A percentile compares a stretch with the other conserved stretches of the same genome.
Conservation (phyloP, 2,113 vertebrate species). For the Trogon surrucura region DNA sequence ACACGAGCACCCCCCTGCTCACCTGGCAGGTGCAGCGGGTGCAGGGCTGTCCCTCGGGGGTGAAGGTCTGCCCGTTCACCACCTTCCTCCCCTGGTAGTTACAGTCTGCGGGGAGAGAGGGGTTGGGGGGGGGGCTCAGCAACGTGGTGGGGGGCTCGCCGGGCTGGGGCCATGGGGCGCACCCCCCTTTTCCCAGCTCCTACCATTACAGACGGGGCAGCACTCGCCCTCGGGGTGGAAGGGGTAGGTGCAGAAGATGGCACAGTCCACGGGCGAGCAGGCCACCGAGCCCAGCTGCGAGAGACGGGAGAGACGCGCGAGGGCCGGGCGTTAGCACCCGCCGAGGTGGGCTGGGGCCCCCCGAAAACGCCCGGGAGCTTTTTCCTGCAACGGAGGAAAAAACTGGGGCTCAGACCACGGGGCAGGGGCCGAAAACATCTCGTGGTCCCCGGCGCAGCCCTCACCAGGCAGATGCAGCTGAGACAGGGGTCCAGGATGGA, state of each 20-base stretch:
- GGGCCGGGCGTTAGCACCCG: background rate
- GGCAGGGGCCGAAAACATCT: background rate
- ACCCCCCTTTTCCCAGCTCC: background rate
- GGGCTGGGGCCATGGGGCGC: too few relatives aligned
- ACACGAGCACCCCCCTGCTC: background rate
- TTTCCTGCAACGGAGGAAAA: background rate
- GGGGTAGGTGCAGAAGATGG: conserved; percentile 79
- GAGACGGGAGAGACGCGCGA: conserved; percentile 8
- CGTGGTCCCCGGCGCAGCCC: background rate
- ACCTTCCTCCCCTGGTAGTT: conserved; percentile 83
- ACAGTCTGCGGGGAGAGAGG: conserved; percentile 64
- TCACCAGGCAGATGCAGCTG: conserved; percentile 84
- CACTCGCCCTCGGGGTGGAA: conserved; percentile 84
- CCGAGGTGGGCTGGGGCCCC: too few relatives aligned
- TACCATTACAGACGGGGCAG: conserved; percentile 80
- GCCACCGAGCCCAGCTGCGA: conserved; percentile 81
- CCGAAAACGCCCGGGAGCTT: background rate
- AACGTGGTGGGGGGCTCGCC: too few relatives aligned
- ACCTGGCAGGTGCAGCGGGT: conserved; percentile 79
- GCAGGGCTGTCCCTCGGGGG: conserved; percentile 77
- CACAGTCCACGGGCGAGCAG: conserved; percentile 81
- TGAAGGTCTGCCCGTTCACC: conserved; percentile 76
- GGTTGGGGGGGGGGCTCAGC: too few relatives aligned
- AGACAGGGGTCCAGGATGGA: conserved; percentile 80
- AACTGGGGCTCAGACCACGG: background rate